These are phyloP conservation scores for Pseudopodoces humilis DNA, from an alignment of 2,113 vertebrate species.

Conservation along the genomic window DNA sequence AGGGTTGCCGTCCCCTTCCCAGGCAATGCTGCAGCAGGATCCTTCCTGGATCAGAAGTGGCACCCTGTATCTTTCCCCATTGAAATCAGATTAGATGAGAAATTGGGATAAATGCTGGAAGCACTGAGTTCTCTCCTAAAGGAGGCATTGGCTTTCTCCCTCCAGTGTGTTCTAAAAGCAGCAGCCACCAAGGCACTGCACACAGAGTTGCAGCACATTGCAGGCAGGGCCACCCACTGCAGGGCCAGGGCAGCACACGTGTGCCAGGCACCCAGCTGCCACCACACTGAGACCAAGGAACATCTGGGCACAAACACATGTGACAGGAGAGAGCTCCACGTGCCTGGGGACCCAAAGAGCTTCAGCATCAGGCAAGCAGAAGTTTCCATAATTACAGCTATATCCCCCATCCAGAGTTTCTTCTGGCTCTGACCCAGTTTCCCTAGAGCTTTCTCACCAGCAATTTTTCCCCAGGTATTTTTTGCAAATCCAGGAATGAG, in stretches of 20 bases:
- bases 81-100: not conserved
- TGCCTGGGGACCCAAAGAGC: not conserved
- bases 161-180: not conserved
- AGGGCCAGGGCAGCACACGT: fast-evolving
- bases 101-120: not conserved
- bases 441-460: not conserved
- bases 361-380: not conserved
- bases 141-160: not conserved
- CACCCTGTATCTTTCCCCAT: not conserved
- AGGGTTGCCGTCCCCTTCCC: not conserved
- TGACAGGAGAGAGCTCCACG: not conserved
- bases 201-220: not conserved
- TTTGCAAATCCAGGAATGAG: not conserved
- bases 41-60: not conserved
- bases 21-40: not conserved
- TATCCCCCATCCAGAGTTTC: not conserved
- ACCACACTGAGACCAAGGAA: not conserved
- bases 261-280: not conserved
- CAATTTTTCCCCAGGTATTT: not conserved
- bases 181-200: fast-evolving
- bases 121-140: not conserved
- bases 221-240: not conserved
- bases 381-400: not conserved
- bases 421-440: not conserved
- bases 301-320: not conserved